Evolutionary conservation across 1,140 invertebrate genomes (phyloP).

Genomic region (Pseudomyrmex concolor): DNA sequence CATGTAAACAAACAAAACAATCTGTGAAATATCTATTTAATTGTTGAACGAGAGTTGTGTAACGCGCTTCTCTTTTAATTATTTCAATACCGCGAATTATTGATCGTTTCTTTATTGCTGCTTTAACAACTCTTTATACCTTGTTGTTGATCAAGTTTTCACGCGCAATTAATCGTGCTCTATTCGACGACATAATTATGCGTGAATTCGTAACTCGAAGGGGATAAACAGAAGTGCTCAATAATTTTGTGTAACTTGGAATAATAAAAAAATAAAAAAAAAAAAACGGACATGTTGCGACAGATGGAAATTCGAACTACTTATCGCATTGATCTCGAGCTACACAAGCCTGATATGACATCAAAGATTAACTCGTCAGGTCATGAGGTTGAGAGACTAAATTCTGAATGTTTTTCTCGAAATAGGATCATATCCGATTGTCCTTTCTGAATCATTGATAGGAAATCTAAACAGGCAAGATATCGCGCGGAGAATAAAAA

Average conservation of each 20-base stretch:
- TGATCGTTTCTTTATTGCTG: background rate
- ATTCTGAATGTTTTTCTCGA: conserved; percentile 3
- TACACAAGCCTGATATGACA: background rate
- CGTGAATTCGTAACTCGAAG: conserved; percentile 9
- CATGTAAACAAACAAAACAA: no score
- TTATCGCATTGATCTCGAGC: conserved; percentile 24
- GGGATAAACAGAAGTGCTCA: background rate
- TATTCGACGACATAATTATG: conserved; percentile 32
- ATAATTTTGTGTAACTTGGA: conserved; percentile 28
- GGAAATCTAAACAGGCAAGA: background rate
- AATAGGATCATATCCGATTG: background rate
- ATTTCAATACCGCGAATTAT: background rate
- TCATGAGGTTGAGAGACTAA: background rate
- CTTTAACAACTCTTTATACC: background rate
- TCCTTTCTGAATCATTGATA: conserved; percentile 35
- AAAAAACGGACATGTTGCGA: background rate
- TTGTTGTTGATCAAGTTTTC: conserved; percentile 6
- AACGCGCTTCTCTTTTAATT: background rate
- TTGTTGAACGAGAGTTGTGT: background rate
- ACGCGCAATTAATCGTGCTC: conserved; percentile 34
- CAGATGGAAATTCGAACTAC: conserved; percentile 1
- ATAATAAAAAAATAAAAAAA: conserved; percentile 10
- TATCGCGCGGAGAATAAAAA: conserved; percentile 14
- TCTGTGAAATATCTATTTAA: no score
- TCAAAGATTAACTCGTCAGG: conserved; percentile 48